These are phyloP conservation scores for Clistopyga incitator DNA, from an alignment of 2,888 invertebrate species.

Conservation along the genomic window DNA sequence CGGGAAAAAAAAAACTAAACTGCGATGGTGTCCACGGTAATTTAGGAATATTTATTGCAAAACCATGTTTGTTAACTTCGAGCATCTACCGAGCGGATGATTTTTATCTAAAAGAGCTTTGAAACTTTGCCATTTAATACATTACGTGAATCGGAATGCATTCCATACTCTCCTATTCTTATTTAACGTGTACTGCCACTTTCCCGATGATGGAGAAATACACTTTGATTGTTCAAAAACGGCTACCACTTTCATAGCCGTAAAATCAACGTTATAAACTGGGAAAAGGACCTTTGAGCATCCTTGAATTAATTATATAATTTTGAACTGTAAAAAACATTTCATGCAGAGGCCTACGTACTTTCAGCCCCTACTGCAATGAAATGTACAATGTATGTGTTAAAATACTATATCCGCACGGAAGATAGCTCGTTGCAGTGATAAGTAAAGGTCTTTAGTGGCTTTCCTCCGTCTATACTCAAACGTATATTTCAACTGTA, in stretches of 20 bases:
- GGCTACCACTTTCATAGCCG: background rate
- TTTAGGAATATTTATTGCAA: constrained; percentile 7
- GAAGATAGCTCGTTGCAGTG: background rate
- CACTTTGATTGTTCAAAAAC: background rate
- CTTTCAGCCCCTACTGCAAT: background rate
- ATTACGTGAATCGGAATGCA: background rate
- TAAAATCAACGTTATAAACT: background rate
- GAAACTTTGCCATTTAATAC: background rate
- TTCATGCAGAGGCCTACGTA: background rate
- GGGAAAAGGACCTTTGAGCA: background rate
- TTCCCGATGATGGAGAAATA: background rate
- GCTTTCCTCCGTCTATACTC: constrained; percentile 39
- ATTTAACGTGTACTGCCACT: background rate
- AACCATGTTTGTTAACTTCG: background rate
- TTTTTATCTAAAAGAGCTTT: background rate
- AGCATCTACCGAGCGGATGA: constrained; percentile 18
- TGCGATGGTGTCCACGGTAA: background rate
- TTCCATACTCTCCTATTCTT: constrained; percentile 1
- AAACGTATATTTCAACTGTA: constrained; percentile 2
- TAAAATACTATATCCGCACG: constrained; percentile 6
- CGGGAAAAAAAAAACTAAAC: background rate
- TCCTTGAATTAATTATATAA: background rate
- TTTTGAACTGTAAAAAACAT: background rate
- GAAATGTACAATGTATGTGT: constrained; percentile 10
- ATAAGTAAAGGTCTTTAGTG: background rate